Conservation (phyloP, 2,113 vertebrate genomes). For the Thryonomys swinderianus region DNA sequence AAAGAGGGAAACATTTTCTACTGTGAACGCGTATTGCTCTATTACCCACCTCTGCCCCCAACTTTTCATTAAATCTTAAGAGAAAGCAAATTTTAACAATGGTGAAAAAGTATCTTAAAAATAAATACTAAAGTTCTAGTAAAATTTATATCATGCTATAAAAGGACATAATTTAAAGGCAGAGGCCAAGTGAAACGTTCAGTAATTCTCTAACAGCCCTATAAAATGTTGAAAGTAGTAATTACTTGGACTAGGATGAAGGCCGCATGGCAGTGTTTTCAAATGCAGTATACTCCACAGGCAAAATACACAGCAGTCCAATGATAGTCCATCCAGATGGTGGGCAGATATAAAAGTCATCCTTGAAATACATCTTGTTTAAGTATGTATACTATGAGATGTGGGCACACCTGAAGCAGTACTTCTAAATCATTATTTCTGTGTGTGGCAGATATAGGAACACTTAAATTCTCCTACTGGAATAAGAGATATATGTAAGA, state of each 20-base stretch:
- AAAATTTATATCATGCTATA: slow-evolving; percentile 48
- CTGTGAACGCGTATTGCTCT: neutral
- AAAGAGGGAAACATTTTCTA: neutral
- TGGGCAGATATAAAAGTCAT: neutral
- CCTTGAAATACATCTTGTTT: neutral
- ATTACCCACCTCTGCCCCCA: neutral
- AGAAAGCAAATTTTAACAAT: slow-evolving; percentile 53
- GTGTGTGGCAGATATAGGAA: neutral
- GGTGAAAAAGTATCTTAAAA: slow-evolving; percentile 59
- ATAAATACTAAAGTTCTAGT: slow-evolving; percentile 45
- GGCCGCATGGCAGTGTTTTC: slow-evolving; percentile 46
- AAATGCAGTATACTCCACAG: slow-evolving; percentile 8
- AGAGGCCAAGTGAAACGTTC: slow-evolving; percentile 18
- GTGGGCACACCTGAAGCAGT: neutral
- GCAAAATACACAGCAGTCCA: neutral
- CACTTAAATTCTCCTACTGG: neutral
- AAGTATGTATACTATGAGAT: neutral
- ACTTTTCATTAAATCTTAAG: slow-evolving; percentile 70
- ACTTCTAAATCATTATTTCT: slow-evolving; percentile 25
- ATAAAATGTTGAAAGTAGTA: slow-evolving; percentile 61
- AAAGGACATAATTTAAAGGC: slow-evolving; percentile 59
- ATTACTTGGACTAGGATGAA: slow-evolving; percentile 49
- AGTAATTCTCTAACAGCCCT: slow-evolving; percentile 53
- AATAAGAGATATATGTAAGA: neutral
- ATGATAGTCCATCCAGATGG: slow-evolving; percentile 10